These are phyloP conservation scores for Hypolimnas misippus DNA, from an alignment of 2,888 invertebrate species.

Conservation along the genomic window DNA sequence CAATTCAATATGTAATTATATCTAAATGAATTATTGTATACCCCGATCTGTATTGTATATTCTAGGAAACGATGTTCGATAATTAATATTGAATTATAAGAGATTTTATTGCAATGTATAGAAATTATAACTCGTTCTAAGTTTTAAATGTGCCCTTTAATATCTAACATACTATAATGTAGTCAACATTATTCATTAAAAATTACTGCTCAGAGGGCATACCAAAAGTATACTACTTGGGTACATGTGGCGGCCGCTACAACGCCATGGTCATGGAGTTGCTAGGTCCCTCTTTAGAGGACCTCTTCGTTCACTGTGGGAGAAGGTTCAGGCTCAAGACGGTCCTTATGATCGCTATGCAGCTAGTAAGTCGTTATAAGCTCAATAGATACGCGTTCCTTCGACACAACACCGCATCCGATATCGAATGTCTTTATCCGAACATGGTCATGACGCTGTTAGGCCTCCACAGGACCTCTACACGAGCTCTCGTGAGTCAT, in stretches of 20 bases:
- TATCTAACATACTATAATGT: no score
- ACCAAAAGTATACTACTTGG: slow-evolving; percentile 99
- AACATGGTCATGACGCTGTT: slow-evolving; percentile 74
- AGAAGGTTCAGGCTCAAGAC: slow-evolving; percentile 98
- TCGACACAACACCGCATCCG: slow-evolving; percentile 73
- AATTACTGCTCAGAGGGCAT: slow-evolving; percentile 92
- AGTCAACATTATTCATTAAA: slow-evolving; percentile 23
- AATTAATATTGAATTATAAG: neutral
- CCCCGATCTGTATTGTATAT: neutral
- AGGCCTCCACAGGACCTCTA: slow-evolving; percentile 43
- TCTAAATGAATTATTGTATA: neutral
- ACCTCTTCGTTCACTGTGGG: slow-evolving; percentile 99
- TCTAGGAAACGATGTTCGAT: neutral
- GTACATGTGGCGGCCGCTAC: slow-evolving; percentile 98
- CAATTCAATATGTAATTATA: neutral
- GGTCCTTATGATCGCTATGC: slow-evolving; percentile 98
- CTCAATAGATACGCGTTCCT: slow-evolving; percentile 44
- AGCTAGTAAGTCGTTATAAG: slow-evolving; percentile 90
- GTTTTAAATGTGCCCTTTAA: no score
- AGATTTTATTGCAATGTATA: neutral
- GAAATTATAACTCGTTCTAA: no score
- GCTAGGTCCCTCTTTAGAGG: slow-evolving; percentile 99
- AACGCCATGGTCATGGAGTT: slow-evolving; percentile 99
- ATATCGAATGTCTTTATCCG: slow-evolving; percentile 58
- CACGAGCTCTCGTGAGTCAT: no score